Percentiles rank a stretch among this genome's conserved stretches.
Evolutionary conservation across 2,113 vertebrate species (phyloP).

Genomic region (Eleginops maclovinus): DNA sequence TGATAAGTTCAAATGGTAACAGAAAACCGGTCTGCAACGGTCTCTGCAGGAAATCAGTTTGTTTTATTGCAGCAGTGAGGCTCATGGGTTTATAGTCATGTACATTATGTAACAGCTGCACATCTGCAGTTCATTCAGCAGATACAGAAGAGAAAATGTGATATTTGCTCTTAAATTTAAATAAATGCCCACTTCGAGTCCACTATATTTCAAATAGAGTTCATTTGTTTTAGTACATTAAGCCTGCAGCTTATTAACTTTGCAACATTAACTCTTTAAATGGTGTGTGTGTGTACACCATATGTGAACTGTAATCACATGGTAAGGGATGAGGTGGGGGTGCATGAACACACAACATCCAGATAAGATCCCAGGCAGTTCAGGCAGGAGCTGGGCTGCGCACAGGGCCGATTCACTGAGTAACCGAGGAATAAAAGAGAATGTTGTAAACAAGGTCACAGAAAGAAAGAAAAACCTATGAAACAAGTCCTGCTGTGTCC

Average conservation of each 20-base stretch:
- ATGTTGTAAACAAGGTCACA: conserved; percentile 19
- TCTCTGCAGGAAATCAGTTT: not conserved
- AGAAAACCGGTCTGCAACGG: too few relatives aligned
- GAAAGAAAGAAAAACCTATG: not conserved
- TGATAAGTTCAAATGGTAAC: not conserved
- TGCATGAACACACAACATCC: conserved; percentile 18
- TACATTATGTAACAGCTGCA: not conserved
- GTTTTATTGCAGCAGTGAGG: not conserved
- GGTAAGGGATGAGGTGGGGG: too few relatives aligned
- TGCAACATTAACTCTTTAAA: not conserved
- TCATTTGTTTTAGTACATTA: not conserved
- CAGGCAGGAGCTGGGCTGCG: conserved; percentile 17
- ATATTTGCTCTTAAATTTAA: not conserved
- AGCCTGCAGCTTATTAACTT: conserved; percentile 4
- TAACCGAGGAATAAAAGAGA: conserved; percentile 1
- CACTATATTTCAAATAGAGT: not conserved
- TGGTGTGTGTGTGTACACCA: not conserved
- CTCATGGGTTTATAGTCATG: not conserved
- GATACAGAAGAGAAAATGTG: not conserved
- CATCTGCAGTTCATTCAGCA: not conserved
- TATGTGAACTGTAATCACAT: conserved; percentile 19
- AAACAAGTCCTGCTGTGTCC: not conserved
- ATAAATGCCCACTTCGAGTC: not conserved
- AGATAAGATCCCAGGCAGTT: conserved; percentile 32
- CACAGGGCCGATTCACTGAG: conserved; percentile 29